Base-by-base conservation (phyloP, 2,113 vertebrate species). In the Podarcis raffonei region DNA sequence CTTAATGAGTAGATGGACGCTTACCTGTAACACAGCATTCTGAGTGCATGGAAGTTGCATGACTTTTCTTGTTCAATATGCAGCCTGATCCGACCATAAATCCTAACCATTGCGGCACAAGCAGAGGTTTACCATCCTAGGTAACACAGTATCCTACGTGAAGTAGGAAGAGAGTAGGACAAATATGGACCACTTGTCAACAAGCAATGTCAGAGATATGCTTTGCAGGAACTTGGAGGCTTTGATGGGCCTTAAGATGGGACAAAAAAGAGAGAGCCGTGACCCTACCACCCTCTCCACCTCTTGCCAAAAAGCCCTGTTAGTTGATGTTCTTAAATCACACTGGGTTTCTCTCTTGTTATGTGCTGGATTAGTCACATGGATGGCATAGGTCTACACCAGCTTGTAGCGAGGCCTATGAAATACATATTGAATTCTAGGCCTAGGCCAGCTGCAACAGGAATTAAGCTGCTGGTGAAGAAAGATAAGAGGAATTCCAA, bases 401-500 rank as follows among this genome's bases (percentile, higher is more conserved):
- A 37, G 71, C 7, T 25, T 75, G 22, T 25, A 25, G 9, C 9
- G 15, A 62, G 27, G n/a, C 30, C 16, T 37, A 78, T 78, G 76
- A 75, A 78, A 32, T 68, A 32, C 37, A 86, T 66, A 68, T 78
- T 18, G 30, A 82, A 68, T 66, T 86, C 16, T 32, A 87, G 65
- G 69, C 42, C 39, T 80, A 53, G 35, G 30, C n/a, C 35, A 57
- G 32, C 22, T 80, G 39, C 65, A 87, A 53, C 13, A 69, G 23
- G 23, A 80, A 53, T 80, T 32, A 69, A 66, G 72, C 20, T 35
- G 18, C 53, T 80, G 76, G 39, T 71, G 62, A 59, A 86, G 30
- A 78, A 87, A 77, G 74, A 86, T 13, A 85, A 79, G 30, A 79
- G 22, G 76, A 69, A 87, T 80, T 80, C 39, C 76, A 87, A 68